phyloP scores from a whole-genome alignment of 2,797 vertebrate genomes.

The Alcedo atthis region DNA sequence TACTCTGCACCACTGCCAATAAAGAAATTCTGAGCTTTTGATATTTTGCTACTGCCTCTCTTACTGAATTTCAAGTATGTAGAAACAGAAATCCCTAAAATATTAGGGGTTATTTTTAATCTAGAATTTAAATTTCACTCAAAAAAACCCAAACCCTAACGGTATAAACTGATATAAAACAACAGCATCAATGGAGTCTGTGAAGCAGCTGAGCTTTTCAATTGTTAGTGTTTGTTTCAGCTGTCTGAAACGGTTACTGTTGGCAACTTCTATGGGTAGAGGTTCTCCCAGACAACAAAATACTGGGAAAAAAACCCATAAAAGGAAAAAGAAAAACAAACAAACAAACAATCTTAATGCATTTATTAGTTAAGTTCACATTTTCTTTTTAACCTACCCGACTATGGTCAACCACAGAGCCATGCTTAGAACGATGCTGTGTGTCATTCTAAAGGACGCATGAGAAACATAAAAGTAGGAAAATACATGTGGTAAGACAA shows the following conservation, averaged over 20 bases:
- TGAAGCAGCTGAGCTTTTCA: background rate
- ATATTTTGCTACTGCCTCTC: background rate
- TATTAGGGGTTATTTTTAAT: background rate
- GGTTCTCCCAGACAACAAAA: background rate
- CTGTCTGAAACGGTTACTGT: background rate
- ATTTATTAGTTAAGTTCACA: background rate
- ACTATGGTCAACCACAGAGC: conserved; percentile 86
- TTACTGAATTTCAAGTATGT: background rate
- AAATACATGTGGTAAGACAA: conserved; percentile 52
- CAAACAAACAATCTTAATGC: background rate
- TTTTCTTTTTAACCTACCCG: conserved; percentile 85
- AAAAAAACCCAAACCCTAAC: background rate
- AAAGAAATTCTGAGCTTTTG: background rate
- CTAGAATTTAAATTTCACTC: background rate
- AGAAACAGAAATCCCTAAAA: background rate
- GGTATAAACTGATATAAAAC: background rate
- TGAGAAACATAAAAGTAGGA: conserved; percentile 69
- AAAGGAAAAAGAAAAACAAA: background rate
- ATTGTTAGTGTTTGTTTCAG: background rate
- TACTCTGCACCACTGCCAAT: background rate
- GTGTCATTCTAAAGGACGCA: conserved; percentile 75
- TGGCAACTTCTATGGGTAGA: background rate
- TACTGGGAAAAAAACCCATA: background rate
- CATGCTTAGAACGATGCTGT: conserved; percentile 79
- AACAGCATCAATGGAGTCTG: background rate